These are phyloP conservation scores for Labeo catla DNA, from an alignment of 2,113 vertebrate species.

Conservation along the genomic window DNA sequence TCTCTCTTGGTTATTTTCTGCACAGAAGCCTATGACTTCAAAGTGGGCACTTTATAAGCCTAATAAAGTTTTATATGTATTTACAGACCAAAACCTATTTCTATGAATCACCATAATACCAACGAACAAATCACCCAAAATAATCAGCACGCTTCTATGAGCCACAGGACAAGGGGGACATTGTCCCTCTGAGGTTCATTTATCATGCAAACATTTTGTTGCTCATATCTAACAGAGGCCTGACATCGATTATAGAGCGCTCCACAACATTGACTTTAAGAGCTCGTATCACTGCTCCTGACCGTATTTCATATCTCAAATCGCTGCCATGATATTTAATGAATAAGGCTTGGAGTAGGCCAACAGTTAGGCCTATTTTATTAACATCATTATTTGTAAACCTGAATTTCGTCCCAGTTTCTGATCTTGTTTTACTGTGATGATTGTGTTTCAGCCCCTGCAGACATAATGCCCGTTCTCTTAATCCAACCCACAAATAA, in stretches of 20 bases:
- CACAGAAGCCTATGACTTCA: constrained; percentile 82
- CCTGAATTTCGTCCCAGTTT: constrained; percentile 32
- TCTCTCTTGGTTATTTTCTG: neutral
- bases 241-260: constrained; percentile 85
- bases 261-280: constrained; percentile 88
- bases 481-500: constrained; percentile 34
- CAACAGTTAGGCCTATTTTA: constrained; percentile 33
- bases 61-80: constrained; percentile 85
- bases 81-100: constrained; percentile 66
- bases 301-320: constrained; percentile 67
- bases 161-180: constrained; percentile 10
- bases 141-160: constrained; percentile 12
- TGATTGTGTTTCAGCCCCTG: constrained; percentile 47
- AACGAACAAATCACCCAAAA: constrained; percentile 24
- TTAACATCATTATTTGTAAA: constrained; percentile 45
- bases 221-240: constrained; percentile 71
- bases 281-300: constrained; percentile 77
- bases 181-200: constrained; percentile 37
- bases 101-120: constrained; percentile 72
- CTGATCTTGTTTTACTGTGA: constrained; percentile 26
- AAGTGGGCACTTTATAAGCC: constrained; percentile 81
- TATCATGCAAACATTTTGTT: constrained; percentile 18
- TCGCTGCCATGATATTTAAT: constrained; percentile 32
- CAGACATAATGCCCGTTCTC: constrained; percentile 28
- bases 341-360: neutral